Evolutionary conservation across 1,140 invertebrate genomes (phyloP).

Genomic region (Dinoponera quadriceps): DNA sequence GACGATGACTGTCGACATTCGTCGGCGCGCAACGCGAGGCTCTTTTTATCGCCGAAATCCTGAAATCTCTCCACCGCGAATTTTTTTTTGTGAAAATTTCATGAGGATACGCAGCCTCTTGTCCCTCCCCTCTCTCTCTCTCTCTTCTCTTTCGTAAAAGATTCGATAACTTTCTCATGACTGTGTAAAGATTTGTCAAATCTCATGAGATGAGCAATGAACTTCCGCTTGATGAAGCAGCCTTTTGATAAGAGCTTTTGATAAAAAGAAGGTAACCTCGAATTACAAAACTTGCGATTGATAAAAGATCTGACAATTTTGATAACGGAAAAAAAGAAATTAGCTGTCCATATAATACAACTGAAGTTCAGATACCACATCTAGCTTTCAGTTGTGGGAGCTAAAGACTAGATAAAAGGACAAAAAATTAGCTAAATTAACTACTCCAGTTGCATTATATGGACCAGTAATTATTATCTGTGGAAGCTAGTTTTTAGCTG

Average conservation of each 20-base stretch:
- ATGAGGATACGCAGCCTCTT: neutral
- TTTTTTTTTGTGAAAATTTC: constrained; percentile 26
- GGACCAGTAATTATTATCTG: too few species aligned
- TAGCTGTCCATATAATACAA: too few species aligned
- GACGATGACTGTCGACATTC: constrained; percentile 67
- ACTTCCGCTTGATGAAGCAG: neutral
- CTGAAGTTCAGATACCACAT: too few species aligned
- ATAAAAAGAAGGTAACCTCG: neutral
- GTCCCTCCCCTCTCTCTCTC: too few species aligned
- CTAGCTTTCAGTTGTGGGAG: too few species aligned
- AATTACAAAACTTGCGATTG: neutral
- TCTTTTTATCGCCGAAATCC: constrained; percentile 22
- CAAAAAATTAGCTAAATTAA: too few species aligned
- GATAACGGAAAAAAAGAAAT: too few species aligned
- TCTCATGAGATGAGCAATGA: neutral
- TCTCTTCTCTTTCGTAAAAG: neutral
- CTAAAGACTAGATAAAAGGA: too few species aligned
- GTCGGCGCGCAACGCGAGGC: constrained; percentile 9
- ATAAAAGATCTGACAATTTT: neutral
- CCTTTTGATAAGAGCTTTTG: neutral
- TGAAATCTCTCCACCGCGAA: constrained; percentile 1
- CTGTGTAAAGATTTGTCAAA: neutral
- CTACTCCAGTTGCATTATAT: too few species aligned
- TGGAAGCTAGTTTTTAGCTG: too few species aligned
- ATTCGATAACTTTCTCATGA: neutral